Percentiles rank a stretch among this genome's conserved stretches.
Conservation (phyloP, 2,888 invertebrate species). For the Poecilus cupreus region DNA sequence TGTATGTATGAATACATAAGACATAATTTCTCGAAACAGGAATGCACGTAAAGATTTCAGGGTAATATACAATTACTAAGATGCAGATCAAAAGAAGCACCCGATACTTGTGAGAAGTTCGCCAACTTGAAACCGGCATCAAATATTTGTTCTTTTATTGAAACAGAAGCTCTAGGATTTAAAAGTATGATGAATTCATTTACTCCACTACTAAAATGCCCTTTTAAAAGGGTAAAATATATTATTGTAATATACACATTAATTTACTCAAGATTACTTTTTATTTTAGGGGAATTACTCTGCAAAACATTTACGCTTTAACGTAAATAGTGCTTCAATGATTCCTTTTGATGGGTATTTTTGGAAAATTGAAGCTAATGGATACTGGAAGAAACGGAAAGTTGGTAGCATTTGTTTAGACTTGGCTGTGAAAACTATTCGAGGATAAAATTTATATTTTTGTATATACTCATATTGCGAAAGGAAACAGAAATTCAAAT, state of each 20-base stretch:
- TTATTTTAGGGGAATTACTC: conserved; percentile 14
- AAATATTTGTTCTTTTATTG: no score
- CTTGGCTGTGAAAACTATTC: neutral
- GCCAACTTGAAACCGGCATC: no score
- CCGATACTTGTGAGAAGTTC: no score
- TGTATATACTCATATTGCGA: no score
- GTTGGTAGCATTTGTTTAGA: neutral
- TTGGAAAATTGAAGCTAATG: conserved; percentile 1
- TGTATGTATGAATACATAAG: no score
- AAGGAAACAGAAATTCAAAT: no score
- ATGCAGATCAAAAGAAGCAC: no score
- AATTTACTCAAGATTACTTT: no score
- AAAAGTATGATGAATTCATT: neutral
- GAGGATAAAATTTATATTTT: neutral
- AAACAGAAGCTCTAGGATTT: no score
- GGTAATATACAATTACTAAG: no score
- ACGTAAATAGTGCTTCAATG: neutral
- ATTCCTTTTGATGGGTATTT: conserved; percentile 11
- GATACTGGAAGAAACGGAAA: neutral
- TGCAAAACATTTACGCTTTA: neutral
- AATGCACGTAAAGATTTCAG: no score
- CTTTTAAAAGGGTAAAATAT: neutral
- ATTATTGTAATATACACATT: neutral
- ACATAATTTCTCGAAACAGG: no score
- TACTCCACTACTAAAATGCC: neutral